A percentile compares a stretch with the other conserved stretches of the same genome.
Conservation (phyloP, 2,888 invertebrate genomes). For the Ectemnius lituratus region DNA sequence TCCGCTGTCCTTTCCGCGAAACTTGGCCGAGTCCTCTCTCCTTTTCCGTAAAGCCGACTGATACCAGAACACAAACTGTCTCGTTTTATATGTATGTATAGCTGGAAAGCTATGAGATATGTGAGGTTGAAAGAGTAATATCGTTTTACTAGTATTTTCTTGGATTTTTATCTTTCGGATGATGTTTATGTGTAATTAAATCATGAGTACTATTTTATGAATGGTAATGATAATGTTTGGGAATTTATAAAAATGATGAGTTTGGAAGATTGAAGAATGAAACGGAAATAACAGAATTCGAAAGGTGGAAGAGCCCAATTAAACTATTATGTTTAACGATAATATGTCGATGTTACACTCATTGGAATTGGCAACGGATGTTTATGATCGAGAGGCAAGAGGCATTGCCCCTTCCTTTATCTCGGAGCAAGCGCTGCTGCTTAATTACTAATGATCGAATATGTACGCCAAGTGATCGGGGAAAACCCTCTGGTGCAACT, state of each 20-base stretch:
- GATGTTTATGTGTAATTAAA: too few relatives aligned
- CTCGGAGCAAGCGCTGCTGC: constrained; percentile 47
- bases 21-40: constrained; percentile 6
- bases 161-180: too few relatives aligned
- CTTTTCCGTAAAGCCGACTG: not conserved
- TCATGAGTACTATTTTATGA: too few relatives aligned
- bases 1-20: constrained; percentile 37
- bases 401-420: constrained; percentile 60
- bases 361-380: constrained; percentile 43
- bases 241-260: too few relatives aligned
- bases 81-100: not conserved
- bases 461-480: constrained; percentile 34
- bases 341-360: too few relatives aligned
- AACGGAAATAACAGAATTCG: too few relatives aligned
- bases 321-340: too few relatives aligned
- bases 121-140: too few relatives aligned
- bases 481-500: constrained; percentile 34
- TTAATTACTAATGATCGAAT: constrained; percentile 60
- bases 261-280: too few relatives aligned
- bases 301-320: too few relatives aligned
- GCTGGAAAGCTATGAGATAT: not conserved
- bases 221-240: too few relatives aligned
- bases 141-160: too few relatives aligned
- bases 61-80: not conserved
- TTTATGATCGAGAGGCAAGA: constrained; percentile 48